phyloP scores from a whole-genome alignment of 2,888 invertebrate genomes.

The Scaptomyza parva region DNA sequence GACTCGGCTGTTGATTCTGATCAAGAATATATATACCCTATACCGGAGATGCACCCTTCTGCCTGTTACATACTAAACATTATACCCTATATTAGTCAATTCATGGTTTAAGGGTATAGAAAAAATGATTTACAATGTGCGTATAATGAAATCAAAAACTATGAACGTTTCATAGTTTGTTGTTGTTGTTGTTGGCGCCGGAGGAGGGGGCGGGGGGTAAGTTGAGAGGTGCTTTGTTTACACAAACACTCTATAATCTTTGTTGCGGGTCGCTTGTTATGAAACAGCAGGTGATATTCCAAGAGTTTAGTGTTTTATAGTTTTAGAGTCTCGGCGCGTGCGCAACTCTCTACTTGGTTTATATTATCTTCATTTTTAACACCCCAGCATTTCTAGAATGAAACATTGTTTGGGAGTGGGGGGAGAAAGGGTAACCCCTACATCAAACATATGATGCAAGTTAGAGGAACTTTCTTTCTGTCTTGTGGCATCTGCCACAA shows the following conservation, averaged over 20 bases:
- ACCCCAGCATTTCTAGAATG: conserved; percentile 56
- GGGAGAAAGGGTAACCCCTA: conserved; percentile 17
- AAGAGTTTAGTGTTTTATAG: conserved; percentile 44
- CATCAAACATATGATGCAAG: conserved; percentile 59
- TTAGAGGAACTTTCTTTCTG: conserved; percentile 60
- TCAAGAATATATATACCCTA: too few species aligned
- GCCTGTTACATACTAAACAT: too few species aligned
- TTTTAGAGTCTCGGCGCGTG: conserved; percentile 59
- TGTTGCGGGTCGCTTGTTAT: conserved; percentile 46
- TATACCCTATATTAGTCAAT: too few species aligned
- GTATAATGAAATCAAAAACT: conserved; percentile 35
- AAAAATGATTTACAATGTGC: conserved; percentile 75
- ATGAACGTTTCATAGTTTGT: conserved; percentile 57
- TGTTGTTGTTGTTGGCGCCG: conserved; percentile 38
- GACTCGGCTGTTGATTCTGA: too few species aligned
- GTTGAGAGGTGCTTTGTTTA: conserved; percentile 50
- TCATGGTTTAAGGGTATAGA: too few species aligned
- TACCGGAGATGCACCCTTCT: too few species aligned
- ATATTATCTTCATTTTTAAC: conserved; percentile 82
- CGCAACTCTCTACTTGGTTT: conserved; percentile 60
- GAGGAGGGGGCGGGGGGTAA: conserved; percentile 3
- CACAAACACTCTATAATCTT: not conserved
- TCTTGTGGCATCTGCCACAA: conserved; percentile 46
- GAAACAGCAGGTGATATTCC: conserved; percentile 72
- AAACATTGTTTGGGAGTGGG: not conserved